These are phyloP conservation scores for Drosophila oshimai DNA, from an alignment of 1,140 invertebrate genomes.

Conservation along the genomic window DNA sequence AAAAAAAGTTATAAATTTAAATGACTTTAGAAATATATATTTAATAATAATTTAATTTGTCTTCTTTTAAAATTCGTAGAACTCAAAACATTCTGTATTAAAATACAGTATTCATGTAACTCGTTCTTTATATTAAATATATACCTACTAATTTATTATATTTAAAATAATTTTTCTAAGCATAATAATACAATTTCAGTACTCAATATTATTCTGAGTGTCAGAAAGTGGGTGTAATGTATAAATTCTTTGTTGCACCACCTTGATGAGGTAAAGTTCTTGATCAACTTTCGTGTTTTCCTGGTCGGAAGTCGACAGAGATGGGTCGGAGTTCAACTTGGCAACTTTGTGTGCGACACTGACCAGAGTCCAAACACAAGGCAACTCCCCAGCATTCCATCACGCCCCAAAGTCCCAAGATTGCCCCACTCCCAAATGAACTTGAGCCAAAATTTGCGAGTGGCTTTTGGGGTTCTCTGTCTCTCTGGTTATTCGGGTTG, in stretches of 20 bases:
- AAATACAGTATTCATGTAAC: not conserved
- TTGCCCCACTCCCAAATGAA: slow-evolving; percentile 24
- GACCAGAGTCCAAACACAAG: slow-evolving; percentile 24
- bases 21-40: no score
- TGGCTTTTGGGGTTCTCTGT: slow-evolving; percentile 7
- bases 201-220: not conserved
- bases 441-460: slow-evolving; percentile 41
- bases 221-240: not conserved
- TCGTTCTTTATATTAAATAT: not conserved
- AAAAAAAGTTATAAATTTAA: no score
- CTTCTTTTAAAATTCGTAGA: no score
- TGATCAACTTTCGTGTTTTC: slow-evolving; percentile 48
- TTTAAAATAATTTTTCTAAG: not conserved
- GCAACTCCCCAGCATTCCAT: not conserved
- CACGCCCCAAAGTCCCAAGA: not conserved
- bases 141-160: not conserved
- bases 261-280: slow-evolving; percentile 26
- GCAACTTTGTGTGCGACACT: slow-evolving; percentile 43
- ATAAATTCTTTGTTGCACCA: slow-evolving; percentile 9
- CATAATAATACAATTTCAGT: no score
- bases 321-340: slow-evolving; percentile 6
- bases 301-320: slow-evolving; percentile 6
- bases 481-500: slow-evolving; percentile 18
- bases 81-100: no score
- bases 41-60: no score